Evolutionary conservation across 2,888 invertebrate species (phyloP).

Genomic region (Dimorphilus gyrociliatus): DNA sequence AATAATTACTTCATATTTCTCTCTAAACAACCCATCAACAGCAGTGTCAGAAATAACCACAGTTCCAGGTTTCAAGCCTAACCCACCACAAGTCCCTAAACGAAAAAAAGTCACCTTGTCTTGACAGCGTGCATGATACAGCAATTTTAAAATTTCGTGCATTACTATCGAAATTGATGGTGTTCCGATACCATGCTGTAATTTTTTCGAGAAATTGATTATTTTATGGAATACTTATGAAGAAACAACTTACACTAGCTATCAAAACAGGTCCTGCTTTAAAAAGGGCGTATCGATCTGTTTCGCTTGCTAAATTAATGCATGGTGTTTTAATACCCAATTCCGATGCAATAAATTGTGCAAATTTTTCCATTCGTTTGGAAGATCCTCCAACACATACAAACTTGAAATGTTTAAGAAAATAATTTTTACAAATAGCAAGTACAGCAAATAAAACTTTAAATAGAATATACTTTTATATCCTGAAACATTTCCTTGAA

Average conservation of each 20-base stretch:
- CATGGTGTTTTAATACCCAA: conserved; percentile 42
- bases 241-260: conserved; percentile 44
- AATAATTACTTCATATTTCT: conserved; percentile 7
- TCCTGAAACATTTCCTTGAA: conserved; percentile 86
- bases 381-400: conserved; percentile 93
- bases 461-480: conserved; percentile 84
- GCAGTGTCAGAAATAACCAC: conserved; percentile 83
- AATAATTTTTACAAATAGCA: too few species aligned
- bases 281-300: conserved; percentile 78
- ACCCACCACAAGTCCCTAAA: conserved; percentile 81
- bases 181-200: conserved; percentile 92
- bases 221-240: background rate
- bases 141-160: conserved; percentile 86
- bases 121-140: conserved; percentile 73
- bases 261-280: conserved; percentile 75
- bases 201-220: conserved; percentile 7
- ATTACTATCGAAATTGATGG: conserved; percentile 87
- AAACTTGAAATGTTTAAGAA: conserved; percentile 50
- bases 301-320: conserved; percentile 67
- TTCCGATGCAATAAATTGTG: conserved; percentile 72
- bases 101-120: conserved; percentile 69
- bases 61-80: conserved; percentile 53
- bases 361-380: conserved; percentile 80
- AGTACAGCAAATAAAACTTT: too few species aligned
- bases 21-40: conserved; percentile 67